phyloP scores from a whole-genome alignment of 92 coral and sea anemone genomes.

The Zoanthus solanderi region DNA sequence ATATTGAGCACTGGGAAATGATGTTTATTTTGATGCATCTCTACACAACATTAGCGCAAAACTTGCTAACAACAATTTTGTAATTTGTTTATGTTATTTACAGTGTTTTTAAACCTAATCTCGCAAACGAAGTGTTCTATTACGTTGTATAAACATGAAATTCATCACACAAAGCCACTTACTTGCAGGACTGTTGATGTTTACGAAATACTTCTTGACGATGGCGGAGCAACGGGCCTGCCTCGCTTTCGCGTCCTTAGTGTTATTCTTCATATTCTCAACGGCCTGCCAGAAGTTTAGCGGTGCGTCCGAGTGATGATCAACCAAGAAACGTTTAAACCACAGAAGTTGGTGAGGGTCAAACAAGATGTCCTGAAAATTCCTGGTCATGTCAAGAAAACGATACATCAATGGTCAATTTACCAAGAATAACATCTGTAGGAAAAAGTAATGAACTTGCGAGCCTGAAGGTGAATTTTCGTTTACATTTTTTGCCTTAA shows the following conservation, averaged over 20 bases:
- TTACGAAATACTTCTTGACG: conserved; percentile 84
- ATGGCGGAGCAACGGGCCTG: conserved; percentile 80
- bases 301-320: conserved; percentile 80
- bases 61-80: no score
- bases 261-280: conserved; percentile 90
- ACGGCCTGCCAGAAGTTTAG: conserved; percentile 97
- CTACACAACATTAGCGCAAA: no score
- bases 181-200: conserved; percentile 86
- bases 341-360: conserved; percentile 81
- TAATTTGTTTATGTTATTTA: no score
- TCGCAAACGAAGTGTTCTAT: no score
- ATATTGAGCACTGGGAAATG: no score
- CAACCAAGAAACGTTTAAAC: conserved; percentile 79
- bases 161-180: conserved; percentile 26
- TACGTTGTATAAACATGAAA: no score
- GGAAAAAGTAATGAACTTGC: no score
- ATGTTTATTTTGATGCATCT: no score
- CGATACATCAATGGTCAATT: no score
- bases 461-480: no score
- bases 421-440: not conserved
- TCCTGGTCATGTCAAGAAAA: conserved; percentile 44
- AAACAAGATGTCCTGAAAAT: conserved; percentile 77
- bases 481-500: no score
- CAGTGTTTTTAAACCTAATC: no score
- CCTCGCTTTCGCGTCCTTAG: conserved; percentile 91